Evolutionary conservation across 1,140 invertebrate genomes (phyloP).

Genomic region (Lucilia sericata): DNA sequence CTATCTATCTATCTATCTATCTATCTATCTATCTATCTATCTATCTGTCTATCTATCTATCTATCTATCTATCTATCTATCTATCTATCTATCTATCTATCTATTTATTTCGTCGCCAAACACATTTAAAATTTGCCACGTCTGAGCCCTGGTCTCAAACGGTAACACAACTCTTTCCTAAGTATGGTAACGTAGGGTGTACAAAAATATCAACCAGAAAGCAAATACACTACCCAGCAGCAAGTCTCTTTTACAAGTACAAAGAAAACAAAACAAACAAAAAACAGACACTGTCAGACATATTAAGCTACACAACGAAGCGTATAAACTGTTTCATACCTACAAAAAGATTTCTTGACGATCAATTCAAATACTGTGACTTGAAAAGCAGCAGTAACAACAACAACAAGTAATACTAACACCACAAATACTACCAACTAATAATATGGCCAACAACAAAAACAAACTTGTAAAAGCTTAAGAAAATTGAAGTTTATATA

Average conservation of each 20-base stretch:
- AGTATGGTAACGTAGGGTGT: background rate
- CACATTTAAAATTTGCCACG: no score
- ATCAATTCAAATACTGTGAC: conserved; percentile 1
- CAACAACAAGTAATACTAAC: background rate
- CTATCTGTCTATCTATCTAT: no score
- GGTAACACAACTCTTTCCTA: background rate
- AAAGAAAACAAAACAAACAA: background rate
- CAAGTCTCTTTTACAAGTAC: background rate
- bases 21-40: no score
- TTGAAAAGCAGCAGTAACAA: background rate
- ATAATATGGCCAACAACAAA: background rate
- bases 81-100: no score
- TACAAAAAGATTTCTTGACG: conserved; percentile 31
- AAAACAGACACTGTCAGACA: background rate
- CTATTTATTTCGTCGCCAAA: no score
- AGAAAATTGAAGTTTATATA: conserved; percentile 39
- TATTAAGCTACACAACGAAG: background rate
- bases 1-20: no score
- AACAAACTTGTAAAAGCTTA: background rate
- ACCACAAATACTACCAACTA: background rate
- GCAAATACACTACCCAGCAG: background rate
- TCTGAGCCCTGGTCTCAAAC: no score
- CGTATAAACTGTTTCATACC: conserved; percentile 21
- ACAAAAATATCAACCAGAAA: background rate
- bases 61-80: no score